Evolutionary conservation across 2,888 invertebrate species (phyloP).

Genomic region (Heteromyza rotundicornis): DNA sequence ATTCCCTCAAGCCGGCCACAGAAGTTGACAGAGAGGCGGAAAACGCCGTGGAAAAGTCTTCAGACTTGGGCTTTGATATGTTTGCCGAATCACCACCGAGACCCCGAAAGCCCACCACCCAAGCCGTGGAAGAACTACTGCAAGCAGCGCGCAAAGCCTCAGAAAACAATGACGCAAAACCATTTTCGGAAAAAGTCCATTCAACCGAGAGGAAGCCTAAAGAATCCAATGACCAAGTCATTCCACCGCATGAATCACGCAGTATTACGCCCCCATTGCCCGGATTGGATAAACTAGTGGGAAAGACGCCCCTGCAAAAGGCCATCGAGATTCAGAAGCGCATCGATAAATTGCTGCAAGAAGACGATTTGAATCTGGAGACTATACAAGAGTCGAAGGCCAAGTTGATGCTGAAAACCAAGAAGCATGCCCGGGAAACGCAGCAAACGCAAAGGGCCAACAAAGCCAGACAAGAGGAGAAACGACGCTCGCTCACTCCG

Average conservation of each 20-base stretch:
- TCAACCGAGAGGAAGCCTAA: neutral
- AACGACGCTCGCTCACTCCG: neutral
- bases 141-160: constrained; percentile 6
- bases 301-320: constrained; percentile 25
- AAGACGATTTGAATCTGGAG: constrained; percentile 48
- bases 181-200: neutral
- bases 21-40: neutral
- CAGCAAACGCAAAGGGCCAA: too few species aligned
- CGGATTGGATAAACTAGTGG: neutral
- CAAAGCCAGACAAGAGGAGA: neutral
- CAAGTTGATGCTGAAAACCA: constrained; percentile 28
- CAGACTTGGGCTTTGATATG: constrained; percentile 46
- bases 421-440: constrained; percentile 5
- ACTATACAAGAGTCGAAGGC: constrained; percentile 42
- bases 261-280: constrained; percentile 46
- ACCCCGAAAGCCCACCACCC: constrained; percentile 15
- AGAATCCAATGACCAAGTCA: neutral
- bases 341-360: constrained; percentile 52
- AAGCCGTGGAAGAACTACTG: constrained; percentile 3
- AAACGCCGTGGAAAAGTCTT: too few species aligned
- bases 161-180: constrained; percentile 1
- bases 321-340: constrained; percentile 51
- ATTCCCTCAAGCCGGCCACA: too few species aligned
- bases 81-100: constrained; percentile 53
- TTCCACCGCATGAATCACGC: constrained; percentile 18